Conservation (phyloP, 2,797 vertebrate species). For the Gymnothorax javanicus region DNA sequence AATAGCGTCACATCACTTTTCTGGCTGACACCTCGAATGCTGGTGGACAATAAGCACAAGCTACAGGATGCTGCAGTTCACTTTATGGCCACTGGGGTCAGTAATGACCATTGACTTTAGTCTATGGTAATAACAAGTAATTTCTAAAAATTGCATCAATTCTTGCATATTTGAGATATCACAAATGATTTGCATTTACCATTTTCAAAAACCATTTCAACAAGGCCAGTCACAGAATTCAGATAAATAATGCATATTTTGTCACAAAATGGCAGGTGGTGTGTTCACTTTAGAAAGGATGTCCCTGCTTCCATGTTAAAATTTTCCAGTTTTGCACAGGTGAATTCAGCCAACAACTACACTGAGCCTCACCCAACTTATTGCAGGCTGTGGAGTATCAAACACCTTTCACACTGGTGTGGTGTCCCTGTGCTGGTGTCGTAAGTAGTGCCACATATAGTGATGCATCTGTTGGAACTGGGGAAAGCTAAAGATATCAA, state of each 20-base stretch:
- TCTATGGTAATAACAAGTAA: too few relatives aligned
- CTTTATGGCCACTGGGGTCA: too few relatives aligned
- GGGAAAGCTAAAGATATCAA: background rate
- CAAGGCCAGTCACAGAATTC: background rate
- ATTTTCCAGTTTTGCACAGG: background rate
- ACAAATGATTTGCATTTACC: too few relatives aligned
- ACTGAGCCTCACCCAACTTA: background rate
- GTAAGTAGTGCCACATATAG: background rate
- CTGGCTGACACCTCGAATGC: too few relatives aligned
- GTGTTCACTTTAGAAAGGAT: slow-evolving; percentile 12
- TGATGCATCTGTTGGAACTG: background rate
- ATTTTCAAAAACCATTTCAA: background rate
- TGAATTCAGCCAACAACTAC: background rate
- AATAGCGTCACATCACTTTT: too few relatives aligned
- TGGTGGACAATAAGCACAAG: too few relatives aligned
- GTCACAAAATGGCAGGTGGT: background rate
- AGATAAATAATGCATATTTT: background rate
- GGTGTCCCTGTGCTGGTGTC: slow-evolving; percentile 1
- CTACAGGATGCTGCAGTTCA: too few relatives aligned
- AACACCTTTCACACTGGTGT: background rate
- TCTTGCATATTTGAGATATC: too few relatives aligned
- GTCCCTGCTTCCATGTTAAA: background rate
- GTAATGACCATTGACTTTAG: too few relatives aligned
- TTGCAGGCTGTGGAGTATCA: background rate
- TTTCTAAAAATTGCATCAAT: too few relatives aligned